Base-by-base conservation (phyloP, 2,797 vertebrate species). In the Eremophila alpestris region DNA sequence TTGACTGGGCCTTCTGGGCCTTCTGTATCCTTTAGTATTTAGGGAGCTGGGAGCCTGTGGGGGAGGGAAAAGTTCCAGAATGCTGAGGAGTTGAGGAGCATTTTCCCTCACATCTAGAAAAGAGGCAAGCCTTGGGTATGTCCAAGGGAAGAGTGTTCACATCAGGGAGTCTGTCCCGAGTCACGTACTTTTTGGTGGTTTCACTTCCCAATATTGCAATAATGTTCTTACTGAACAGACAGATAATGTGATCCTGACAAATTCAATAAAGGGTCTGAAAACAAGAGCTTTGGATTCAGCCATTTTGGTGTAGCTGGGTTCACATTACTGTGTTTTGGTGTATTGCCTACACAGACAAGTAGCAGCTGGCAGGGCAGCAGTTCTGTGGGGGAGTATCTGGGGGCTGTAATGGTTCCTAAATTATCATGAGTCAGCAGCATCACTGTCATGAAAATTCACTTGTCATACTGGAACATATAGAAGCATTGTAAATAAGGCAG, bases 341-440 rank as follows among this genome's bases (percentile, higher is more conserved):
- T 67, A 45, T 43, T 91, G 65, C 68, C 27, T 56, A 40, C 34
- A 13, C 79, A 67, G 87, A 59, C 73, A 76, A 79, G 56, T 52
- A 89, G 59, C 75, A 80, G 81, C 83, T 91, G 88, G 73, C 51
- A 70, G 30, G 26, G 77, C 68, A 91, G 71, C 81, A 74, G 19
- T 82, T 87, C 64, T 80, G 71, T 74, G 76, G 69, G 82, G 83
- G 82, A 58, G 75, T 70, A 54, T 71, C 38, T 54, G 64, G 46
- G 85, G 79, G 22, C 63, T 89, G 64, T 81, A 63, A 90, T 87
- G 58, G 60, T 87, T 93, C 84, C 89, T 81, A 71, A 93, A 78
- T 92, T 80, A 43, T 68, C 8, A 1, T 94, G 87, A 94, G 67
- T 96, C 93, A 92, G 93, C 94, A 87, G 43, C 76, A 68, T 87